phyloP scores from a whole-genome alignment of 2,113 vertebrate genomes.

The Gallinago media region DNA sequence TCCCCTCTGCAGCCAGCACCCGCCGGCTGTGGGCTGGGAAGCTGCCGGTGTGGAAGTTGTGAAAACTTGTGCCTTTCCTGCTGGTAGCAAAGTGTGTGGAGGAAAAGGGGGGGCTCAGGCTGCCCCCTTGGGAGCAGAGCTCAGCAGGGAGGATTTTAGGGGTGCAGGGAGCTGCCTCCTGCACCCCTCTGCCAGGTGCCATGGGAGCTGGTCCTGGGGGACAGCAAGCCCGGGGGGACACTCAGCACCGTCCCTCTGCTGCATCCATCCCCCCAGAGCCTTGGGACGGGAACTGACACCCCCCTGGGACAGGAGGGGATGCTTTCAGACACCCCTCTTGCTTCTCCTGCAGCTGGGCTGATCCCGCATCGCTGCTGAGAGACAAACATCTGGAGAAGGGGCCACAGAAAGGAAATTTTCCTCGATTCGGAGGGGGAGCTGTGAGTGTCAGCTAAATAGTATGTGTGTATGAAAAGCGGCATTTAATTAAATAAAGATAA shows the following conservation, averaged over 20 bases:
- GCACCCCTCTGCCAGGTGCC: background rate
- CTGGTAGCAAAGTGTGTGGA: no score
- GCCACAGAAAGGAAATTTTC: background rate
- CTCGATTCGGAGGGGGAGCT: background rate
- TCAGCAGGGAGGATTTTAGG: background rate
- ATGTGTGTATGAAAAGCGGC: background rate
- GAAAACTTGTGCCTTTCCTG: background rate
- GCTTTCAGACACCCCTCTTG: accelerated
- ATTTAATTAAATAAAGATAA: background rate
- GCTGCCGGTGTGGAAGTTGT: accelerated
- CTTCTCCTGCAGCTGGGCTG: background rate
- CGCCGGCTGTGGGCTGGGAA: background rate
- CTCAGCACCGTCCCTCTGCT: accelerated
- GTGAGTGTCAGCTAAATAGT: background rate
- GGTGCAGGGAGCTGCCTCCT: background rate
- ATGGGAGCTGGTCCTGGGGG: accelerated
- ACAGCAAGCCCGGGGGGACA: no score
- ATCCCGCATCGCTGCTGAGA: accelerated
- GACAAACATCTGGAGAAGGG: slow-evolving; percentile 11
- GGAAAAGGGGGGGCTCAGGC: background rate
- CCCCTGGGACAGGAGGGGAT: accelerated
- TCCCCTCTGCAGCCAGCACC: background rate
- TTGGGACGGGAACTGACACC: accelerated
- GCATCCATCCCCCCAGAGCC: accelerated
- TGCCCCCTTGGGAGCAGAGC: background rate